These are phyloP conservation scores for Yasuhikotakia modesta DNA, from an alignment of 2,797 vertebrate genomes.

Conservation along the genomic window DNA sequence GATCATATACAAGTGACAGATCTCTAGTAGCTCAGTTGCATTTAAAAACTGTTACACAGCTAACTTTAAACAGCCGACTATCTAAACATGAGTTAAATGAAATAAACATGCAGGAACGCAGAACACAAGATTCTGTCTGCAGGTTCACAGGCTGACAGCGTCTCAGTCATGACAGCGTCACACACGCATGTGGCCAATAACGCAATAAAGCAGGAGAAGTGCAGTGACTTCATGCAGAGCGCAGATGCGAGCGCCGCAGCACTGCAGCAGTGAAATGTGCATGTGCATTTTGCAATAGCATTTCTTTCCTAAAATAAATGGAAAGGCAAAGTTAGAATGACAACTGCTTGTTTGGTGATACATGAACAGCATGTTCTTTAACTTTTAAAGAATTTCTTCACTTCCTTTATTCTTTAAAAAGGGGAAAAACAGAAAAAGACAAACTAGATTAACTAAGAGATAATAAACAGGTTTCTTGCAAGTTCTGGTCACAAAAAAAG, in stretches of 20 bases:
- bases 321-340: not conserved
- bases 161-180: slow-evolving; percentile 20
- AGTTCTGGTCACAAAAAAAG: no score
- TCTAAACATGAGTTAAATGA: slow-evolving; percentile 21
- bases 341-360: not conserved
- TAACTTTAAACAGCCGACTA: not conserved
- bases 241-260: not conserved
- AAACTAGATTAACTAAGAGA: no score
- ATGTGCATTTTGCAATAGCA: not conserved
- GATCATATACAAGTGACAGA: no score
- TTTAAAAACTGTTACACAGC: no score
- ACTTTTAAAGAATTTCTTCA: no score
- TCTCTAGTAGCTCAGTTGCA: no score
- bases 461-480: no score
- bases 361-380: no score
- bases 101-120: slow-evolving; percentile 1
- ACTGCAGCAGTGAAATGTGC: not conserved
- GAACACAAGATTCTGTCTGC: slow-evolving; percentile 3
- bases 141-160: slow-evolving; percentile 44
- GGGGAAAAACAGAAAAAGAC: no score
- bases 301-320: not conserved
- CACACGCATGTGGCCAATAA: slow-evolving; percentile 21
- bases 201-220: not conserved
- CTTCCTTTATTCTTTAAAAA: no score
- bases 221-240: slow-evolving; percentile 3